phyloP scores from a whole-genome alignment of 2,113 vertebrate species.

The Montifringilla adamsi region DNA sequence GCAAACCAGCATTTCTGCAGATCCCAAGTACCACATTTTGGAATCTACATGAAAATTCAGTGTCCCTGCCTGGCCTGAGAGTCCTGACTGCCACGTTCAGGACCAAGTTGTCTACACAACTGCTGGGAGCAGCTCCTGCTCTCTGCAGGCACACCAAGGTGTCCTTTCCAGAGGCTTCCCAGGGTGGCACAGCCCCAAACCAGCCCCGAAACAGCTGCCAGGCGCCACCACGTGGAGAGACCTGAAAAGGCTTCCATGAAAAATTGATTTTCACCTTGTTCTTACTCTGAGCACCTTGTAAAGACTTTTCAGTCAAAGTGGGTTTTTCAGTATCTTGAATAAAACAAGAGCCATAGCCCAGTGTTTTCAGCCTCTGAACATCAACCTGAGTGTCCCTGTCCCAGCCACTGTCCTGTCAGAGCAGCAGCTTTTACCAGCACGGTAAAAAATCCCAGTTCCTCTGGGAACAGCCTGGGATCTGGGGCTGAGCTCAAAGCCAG shows the following conservation, averaged over 20 bases:
- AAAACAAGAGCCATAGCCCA: neutral
- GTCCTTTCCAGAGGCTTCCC: neutral
- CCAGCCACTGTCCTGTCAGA: neutral
- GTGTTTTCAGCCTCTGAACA: neutral
- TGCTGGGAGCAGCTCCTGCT: neutral
- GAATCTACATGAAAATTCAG: neutral
- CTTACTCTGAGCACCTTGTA: neutral
- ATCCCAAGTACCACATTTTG: neutral
- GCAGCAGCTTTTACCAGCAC: neutral
- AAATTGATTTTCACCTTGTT: neutral
- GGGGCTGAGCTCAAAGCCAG: neutral
- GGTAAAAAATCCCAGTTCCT: neutral
- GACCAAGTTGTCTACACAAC: neutral
- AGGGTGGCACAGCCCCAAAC: neutral
- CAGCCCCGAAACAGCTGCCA: neutral
- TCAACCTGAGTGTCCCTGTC: neutral
- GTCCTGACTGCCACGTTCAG: neutral
- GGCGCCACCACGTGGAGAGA: conserved; percentile 64
- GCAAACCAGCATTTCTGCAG: neutral
- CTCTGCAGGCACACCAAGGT: neutral
- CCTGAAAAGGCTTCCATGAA: neutral
- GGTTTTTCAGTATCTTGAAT: neutral
- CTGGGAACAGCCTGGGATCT: neutral
- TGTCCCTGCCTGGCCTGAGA: neutral
- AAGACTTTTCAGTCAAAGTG: neutral